These are phyloP conservation scores for zebrafish (Danio rerio) DNA, from an alignment of 2,113 vertebrate genomes.

Conservation along the genomic window DNA sequence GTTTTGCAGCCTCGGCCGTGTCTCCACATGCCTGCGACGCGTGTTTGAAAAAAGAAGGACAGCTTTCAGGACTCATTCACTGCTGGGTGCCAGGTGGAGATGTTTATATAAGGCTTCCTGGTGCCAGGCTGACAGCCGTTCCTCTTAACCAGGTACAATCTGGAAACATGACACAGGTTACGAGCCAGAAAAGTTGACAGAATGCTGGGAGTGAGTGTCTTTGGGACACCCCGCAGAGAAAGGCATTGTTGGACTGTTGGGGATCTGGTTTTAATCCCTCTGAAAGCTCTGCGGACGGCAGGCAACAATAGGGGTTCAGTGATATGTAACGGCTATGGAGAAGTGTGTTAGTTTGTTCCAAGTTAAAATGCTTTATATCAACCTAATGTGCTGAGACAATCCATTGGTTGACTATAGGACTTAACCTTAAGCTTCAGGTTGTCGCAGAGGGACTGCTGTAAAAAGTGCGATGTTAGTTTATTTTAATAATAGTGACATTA, in stretches of 20 bases:
- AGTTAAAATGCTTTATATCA: background rate
- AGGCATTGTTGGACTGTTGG: conserved; percentile 1
- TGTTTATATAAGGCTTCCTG: conserved; percentile 51
- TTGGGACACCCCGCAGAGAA: background rate
- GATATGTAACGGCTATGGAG: background rate
- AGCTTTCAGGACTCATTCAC: conserved; percentile 51
- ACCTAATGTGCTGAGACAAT: background rate
- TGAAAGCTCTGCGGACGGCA: conserved; percentile 17
- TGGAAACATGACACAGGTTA: conserved; percentile 29
- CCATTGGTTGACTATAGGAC: background rate
- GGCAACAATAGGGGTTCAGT: conserved; percentile 23
- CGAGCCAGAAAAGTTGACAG: conserved; percentile 16
- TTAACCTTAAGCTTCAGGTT: background rate
- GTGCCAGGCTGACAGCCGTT: conserved; percentile 48
- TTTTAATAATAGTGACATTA: background rate
- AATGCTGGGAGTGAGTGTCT: conserved; percentile 6
- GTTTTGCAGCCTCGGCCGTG: conserved; percentile 39
- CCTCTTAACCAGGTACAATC: conserved; percentile 40
- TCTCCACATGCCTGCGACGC: conserved; percentile 41
- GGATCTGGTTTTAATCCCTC: conserved; percentile 40
- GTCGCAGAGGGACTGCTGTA: background rate
- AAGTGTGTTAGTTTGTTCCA: conserved; percentile 20
- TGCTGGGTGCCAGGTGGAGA: conserved; percentile 52
- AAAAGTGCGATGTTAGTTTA: background rate
- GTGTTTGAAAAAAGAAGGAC: conserved; percentile 53